Base-by-base conservation (phyloP, 2,888 invertebrate species). In the Stenodema calcarata region DNA sequence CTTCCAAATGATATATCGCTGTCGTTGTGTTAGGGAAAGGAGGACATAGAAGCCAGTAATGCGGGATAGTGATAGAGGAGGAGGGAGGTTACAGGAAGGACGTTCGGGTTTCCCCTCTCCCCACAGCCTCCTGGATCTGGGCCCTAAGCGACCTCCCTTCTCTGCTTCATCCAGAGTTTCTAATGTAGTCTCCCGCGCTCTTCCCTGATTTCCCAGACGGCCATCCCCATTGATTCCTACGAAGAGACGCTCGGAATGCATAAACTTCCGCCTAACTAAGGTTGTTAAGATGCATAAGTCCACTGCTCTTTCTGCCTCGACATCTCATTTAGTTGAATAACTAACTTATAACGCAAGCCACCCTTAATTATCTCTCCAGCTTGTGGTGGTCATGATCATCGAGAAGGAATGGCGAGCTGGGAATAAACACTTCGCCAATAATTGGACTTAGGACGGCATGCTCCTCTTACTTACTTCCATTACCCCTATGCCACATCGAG, bases 131-230 rank as follows among this genome's bases (percentile, higher is more conserved):
- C 62, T 27, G 23, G 62, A 62, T 62, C 62, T 62, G 62, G 62
- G 62, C 62, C 62, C 62, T 62, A 62, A 62, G 62, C 62, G 62
- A 62, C 62, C 47, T 35, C 44, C 78, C 78, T 44, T 78, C 27
- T 16, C 73, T 44, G 0, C 44, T 62, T 62, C 62, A 62, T 62
- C 62, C 62, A 35, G 44, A 44, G 78, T 42, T 78, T 82, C 84
- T 84, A 70, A 70, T 84, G 84, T 73, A 84, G 73, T 73, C 80
- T 78, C 69, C 35, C 82, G 69, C 84, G 84, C 47, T 62, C 62
- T 78, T 69, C 70, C 44, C 86, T 86, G 86, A 86, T 86, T 86
- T 86, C 86, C 86, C 86, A 86, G 79, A 84, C 86, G 86, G 86
- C 82, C 86, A 41, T 86, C 86, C 78, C 86, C 86, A 86, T 86